phyloP scores from a whole-genome alignment of 2,797 vertebrate genomes.

The Betta splendens region DNA sequence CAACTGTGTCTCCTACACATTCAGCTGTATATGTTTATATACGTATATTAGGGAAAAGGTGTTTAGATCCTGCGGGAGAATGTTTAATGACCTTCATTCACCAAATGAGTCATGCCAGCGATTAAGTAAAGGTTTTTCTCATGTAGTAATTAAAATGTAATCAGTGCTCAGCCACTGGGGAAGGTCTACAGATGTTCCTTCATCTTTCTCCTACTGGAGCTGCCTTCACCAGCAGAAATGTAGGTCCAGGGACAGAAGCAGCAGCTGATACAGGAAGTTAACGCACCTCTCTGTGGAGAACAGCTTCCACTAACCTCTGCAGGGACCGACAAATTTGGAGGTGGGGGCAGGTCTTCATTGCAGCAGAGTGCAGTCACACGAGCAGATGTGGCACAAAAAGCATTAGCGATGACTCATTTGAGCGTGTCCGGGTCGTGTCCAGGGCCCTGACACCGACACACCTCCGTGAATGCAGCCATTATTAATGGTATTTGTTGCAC shows the following conservation, averaged over 20 bases:
- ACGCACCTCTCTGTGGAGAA: background rate
- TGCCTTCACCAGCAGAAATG: background rate
- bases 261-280: background rate
- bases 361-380: constrained; percentile 11
- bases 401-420: constrained; percentile 11
- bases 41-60: constrained; percentile 13
- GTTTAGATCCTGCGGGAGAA: background rate
- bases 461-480: constrained; percentile 7
- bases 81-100: constrained; percentile 22
- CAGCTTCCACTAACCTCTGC: background rate
- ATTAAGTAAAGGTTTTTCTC: constrained; percentile 13
- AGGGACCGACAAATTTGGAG: background rate
- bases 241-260: background rate
- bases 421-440: constrained; percentile 19
- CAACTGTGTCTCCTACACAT: constrained; percentile 11
- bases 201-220: too few relatives aligned
- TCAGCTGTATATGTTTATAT: too few relatives aligned
- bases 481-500: constrained; percentile 28
- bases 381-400: constrained; percentile 23
- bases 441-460: constrained; percentile 14
- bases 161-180: background rate
- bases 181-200: background rate
- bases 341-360: background rate
- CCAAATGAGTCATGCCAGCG: constrained; percentile 6
- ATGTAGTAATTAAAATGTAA: background rate